A percentile compares a stretch with the other conserved stretches of the same genome.
These are phyloP conservation scores for Aphelinus certus DNA, from an alignment of 1,140 invertebrate genomes.

Conservation along the genomic window DNA sequence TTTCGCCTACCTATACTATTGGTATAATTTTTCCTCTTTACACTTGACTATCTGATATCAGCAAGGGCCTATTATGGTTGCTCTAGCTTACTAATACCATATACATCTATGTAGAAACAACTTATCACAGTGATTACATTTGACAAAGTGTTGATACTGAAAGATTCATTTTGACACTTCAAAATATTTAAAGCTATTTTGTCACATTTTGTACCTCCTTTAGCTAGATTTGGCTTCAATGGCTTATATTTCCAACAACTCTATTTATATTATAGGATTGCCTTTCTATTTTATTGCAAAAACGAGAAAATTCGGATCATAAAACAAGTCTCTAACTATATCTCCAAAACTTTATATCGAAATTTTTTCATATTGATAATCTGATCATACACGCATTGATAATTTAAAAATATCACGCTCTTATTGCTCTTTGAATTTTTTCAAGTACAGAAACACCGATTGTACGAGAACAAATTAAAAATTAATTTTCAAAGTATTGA, in stretches of 20 bases:
- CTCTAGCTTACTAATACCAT: background rate
- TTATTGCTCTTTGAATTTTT: no score
- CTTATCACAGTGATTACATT: constrained; percentile 42
- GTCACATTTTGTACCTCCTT: constrained; percentile 32
- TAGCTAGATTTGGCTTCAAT: constrained; percentile 35
- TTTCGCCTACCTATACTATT: background rate
- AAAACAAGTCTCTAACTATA: no score
- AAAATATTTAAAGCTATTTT: constrained; percentile 26
- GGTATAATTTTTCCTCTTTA: constrained; percentile 1
- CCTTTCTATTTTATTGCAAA: no score
- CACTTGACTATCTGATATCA: constrained; percentile 9
- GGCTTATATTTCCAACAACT: constrained; percentile 4
- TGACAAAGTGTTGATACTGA: constrained; percentile 2
- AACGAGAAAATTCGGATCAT: no score
- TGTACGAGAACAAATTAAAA: no score
- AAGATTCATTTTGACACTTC: constrained; percentile 33
- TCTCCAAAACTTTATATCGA: no score
- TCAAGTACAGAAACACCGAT: no score
- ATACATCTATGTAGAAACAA: constrained; percentile 32
- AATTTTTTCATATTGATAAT: no score
- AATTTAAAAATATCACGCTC: no score
- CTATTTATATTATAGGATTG: no score
- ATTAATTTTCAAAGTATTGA: no score
- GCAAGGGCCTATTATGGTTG: background rate
- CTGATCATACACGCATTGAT: no score